A percentile compares a stretch with the other conserved stretches of the same genome.
These are phyloP conservation scores for Mesitornis unicolor DNA, from an alignment of 2,113 vertebrate genomes.

Conservation along the genomic window DNA sequence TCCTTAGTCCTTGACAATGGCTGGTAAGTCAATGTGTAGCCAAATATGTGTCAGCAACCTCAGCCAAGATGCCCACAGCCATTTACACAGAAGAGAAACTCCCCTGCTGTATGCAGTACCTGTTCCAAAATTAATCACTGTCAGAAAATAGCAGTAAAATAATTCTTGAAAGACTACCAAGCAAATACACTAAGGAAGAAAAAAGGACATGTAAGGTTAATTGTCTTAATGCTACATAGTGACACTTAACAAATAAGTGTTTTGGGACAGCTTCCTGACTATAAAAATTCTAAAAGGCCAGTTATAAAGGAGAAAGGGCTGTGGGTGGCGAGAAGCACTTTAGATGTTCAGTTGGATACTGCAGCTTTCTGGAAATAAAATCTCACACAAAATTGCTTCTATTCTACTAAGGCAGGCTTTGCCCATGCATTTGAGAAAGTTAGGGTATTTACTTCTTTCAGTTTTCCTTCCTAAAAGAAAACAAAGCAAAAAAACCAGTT, in stretches of 20 bases:
- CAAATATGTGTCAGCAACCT: background rate
- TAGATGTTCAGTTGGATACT: background rate
- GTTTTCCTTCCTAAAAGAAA: no score
- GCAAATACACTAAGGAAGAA: background rate
- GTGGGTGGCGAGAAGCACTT: accelerated
- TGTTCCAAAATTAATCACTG: slow-evolving; percentile 24
- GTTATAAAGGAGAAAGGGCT: accelerated
- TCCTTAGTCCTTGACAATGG: background rate
- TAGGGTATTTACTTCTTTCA: background rate
- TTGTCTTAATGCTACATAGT: background rate
- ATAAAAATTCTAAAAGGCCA: background rate
- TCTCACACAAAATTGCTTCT: background rate
- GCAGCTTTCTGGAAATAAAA: background rate
- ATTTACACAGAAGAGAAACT: background rate
- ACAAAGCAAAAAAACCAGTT: no score
- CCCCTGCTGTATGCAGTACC: background rate
- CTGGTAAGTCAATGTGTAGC: background rate
- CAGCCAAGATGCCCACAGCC: slow-evolving; percentile 27
- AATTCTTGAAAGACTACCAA: slow-evolving; percentile 5
- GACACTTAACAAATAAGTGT: background rate
- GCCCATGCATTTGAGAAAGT: background rate
- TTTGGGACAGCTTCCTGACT: background rate
- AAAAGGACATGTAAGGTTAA: background rate
- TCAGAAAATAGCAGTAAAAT: slow-evolving; percentile 8
- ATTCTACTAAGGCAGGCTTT: background rate